Evolutionary conservation across 2,797 vertebrate species (phyloP).

Genomic region (Falco columbarius): DNA sequence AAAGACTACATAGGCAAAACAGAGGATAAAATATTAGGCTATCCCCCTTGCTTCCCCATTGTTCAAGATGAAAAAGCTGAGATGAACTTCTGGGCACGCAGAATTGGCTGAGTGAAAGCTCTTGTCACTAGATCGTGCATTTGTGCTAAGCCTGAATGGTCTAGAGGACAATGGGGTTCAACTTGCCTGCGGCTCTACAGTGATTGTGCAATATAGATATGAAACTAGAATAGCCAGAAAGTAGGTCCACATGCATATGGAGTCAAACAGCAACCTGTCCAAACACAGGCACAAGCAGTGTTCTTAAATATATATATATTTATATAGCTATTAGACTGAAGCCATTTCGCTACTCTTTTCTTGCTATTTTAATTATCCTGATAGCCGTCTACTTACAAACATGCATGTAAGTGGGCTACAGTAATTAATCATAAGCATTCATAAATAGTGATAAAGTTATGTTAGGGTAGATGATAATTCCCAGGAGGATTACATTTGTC

Average conservation of each 20-base stretch:
- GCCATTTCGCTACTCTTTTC: not conserved
- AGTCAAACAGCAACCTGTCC: not conserved
- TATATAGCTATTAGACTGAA: not conserved
- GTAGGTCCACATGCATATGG: conserved; percentile 31
- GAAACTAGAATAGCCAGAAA: conserved; percentile 39
- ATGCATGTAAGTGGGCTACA: not conserved
- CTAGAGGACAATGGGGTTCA: conserved; percentile 47
- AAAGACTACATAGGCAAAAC: conserved; percentile 51
- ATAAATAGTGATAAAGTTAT: conserved; percentile 15
- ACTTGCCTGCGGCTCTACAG: conserved; percentile 46
- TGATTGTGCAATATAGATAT: not conserved
- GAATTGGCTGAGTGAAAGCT: conserved; percentile 49
- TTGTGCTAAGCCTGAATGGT: conserved; percentile 48
- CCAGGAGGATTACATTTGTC: not conserved
- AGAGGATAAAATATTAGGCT: conserved; percentile 54
- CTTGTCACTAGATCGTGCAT: not conserved
- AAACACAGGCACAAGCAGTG: not conserved
- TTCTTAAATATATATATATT: not conserved
- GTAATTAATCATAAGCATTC: conserved; percentile 10
- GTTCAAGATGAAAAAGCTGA: conserved; percentile 62
- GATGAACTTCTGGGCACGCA: conserved; percentile 42
- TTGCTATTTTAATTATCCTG: conserved; percentile 10
- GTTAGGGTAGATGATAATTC: conserved; percentile 4
- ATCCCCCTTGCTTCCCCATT: conserved; percentile 50
- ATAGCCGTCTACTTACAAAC: conserved; percentile 17